Evolutionary conservation across 2,113 vertebrate genomes (phyloP).

Genomic region (Otis tarda): DNA sequence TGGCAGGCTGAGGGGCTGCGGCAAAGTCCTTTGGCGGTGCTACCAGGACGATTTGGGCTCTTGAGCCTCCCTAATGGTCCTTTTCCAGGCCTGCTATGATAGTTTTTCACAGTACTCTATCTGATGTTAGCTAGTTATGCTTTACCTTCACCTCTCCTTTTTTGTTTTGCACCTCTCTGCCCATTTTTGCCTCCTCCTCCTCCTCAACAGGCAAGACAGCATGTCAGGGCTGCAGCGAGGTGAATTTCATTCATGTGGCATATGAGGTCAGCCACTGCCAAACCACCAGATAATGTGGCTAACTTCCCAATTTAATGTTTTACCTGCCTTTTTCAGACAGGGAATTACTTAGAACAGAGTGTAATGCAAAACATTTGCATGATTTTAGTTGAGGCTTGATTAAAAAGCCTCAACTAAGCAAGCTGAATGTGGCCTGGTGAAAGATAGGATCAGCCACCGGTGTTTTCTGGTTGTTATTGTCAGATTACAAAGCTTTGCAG

Average conservation of each 20-base stretch:
- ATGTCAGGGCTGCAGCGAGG: background rate
- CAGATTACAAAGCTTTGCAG: conserved; percentile 6
- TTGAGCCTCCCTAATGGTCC: background rate
- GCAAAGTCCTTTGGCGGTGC: background rate
- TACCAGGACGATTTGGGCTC: background rate
- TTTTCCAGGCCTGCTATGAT: background rate
- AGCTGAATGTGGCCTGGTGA: background rate
- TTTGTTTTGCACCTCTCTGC: background rate
- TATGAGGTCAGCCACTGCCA: background rate
- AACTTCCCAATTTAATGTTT: background rate
- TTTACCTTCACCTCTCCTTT: background rate
- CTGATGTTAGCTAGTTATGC: background rate
- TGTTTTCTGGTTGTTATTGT: conserved; percentile 25
- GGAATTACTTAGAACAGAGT: background rate
- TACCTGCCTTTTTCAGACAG: background rate
- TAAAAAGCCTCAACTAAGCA: background rate
- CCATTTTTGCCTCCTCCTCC: background rate
- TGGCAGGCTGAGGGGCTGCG: background rate
- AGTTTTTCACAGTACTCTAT: background rate
- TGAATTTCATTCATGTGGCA: conserved; percentile 5
- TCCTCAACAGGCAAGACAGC: background rate
- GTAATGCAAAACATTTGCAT: background rate
- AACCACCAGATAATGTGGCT: background rate
- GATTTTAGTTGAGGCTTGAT: background rate
- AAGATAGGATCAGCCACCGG: background rate